Percentiles rank a stretch among this genome's conserved stretches.
These are phyloP conservation scores for Numenius arquata DNA, from an alignment of 2,113 vertebrate genomes.

Conservation along the genomic window DNA sequence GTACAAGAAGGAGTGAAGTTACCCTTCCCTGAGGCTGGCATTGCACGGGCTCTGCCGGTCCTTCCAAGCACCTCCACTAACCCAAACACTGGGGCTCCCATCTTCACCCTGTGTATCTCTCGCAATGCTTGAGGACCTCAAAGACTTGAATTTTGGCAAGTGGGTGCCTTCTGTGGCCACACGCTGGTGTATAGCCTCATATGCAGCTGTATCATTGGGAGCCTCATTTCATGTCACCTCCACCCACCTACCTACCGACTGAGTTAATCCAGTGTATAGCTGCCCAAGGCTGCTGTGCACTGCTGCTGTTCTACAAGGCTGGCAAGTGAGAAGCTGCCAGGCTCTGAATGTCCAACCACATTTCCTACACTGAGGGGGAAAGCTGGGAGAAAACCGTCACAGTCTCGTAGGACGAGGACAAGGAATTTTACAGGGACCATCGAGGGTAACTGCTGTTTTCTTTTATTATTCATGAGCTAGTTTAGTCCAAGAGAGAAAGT, in stretches of 20 bases:
- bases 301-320: not conserved
- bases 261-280: not conserved
- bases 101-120: not conserved
- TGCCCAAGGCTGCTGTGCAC: not conserved
- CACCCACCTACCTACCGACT: not conserved
- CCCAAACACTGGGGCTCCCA: not conserved
- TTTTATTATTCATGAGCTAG: constrained; percentile 12
- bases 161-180: not conserved
- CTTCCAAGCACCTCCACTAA: not conserved
- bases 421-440: not conserved
- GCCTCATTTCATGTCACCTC: not conserved
- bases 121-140: not conserved
- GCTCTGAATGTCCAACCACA: not conserved
- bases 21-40: not conserved
- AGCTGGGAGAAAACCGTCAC: not conserved
- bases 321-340: not conserved
- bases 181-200: not conserved
- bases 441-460: not conserved
- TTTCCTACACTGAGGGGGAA: not conserved
- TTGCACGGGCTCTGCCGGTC: not conserved
- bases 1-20: not conserved
- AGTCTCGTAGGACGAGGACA: not conserved
- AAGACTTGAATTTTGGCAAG: not conserved
- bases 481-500: not conserved
- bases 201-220: not conserved